These are phyloP conservation scores for Ceratina japonica DNA, from an alignment of 1,140 invertebrate genomes.

Conservation along the genomic window DNA sequence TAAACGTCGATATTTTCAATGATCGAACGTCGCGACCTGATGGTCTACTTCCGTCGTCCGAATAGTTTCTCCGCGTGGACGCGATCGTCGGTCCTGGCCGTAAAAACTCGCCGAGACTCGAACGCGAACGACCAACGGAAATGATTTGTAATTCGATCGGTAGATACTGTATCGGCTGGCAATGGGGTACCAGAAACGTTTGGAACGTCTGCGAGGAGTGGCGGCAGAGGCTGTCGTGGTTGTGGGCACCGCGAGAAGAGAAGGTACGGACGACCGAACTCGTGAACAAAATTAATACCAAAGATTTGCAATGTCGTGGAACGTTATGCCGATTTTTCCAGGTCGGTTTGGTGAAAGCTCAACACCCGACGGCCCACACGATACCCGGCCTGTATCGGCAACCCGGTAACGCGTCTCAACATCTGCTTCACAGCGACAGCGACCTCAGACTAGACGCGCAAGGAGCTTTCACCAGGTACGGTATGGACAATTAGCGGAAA, in stretches of 20 bases:
- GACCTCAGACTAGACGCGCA: slow-evolving; percentile 76
- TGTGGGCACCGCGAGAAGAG: slow-evolving; percentile 77
- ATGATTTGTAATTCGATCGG: no score
- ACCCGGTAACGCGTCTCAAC: slow-evolving; percentile 70
- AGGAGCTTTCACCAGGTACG: slow-evolving; percentile 76
- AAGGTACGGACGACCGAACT: slow-evolving; percentile 64
- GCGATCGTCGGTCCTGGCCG: neutral
- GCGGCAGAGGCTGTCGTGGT: slow-evolving; percentile 75
- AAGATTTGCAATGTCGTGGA: neutral
- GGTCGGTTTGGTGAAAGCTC: slow-evolving; percentile 78
- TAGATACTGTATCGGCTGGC: slow-evolving; percentile 72
- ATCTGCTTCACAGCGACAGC: slow-evolving; percentile 76
- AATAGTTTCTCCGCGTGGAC: slow-evolving; percentile 16
- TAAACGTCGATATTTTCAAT: slow-evolving; percentile 23
- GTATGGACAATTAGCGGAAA: neutral
- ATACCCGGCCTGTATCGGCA: slow-evolving; percentile 74
- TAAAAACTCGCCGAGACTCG: neutral
- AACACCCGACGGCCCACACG: slow-evolving; percentile 76
- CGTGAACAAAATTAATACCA: neutral
- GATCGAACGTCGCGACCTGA: slow-evolving; percentile 6
- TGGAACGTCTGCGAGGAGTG: slow-evolving; percentile 77
- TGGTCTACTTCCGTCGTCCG: slow-evolving; percentile 13
- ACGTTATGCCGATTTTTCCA: slow-evolving; percentile 49
- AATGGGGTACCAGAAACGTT: slow-evolving; percentile 71
- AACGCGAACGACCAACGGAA: no score